These are phyloP conservation scores for Sclerurus mexicanus DNA, from an alignment of 2,113 vertebrate species.

Conservation along the genomic window DNA sequence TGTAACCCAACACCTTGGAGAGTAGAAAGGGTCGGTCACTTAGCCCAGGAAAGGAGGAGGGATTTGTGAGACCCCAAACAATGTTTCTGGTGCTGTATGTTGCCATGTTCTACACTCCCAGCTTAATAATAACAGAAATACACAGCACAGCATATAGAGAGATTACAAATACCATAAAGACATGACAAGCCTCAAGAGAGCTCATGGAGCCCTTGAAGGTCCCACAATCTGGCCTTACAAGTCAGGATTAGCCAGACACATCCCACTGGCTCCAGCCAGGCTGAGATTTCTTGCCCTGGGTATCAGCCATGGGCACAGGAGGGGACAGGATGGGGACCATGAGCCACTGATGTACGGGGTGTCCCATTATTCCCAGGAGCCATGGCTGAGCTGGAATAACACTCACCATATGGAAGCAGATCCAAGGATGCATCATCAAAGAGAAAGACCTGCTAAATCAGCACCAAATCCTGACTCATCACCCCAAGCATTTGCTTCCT, in stretches of 20 bases:
- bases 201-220: not conserved
- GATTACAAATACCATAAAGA: not conserved
- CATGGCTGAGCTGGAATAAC: not conserved
- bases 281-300: not conserved
- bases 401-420: not conserved
- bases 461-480: not conserved
- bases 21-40: not conserved
- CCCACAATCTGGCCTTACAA: not conserved
- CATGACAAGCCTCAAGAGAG: not conserved
- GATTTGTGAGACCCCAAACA: not conserved
- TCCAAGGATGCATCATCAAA: not conserved
- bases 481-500: not conserved
- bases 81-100: not conserved
- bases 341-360: rapidly evolving
- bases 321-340: rapidly evolving
- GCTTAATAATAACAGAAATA: not conserved
- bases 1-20: rapidly evolving
- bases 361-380: not conserved
- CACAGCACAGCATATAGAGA: not conserved
- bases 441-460: not conserved
- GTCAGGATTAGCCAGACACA: not conserved
- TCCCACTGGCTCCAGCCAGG: not conserved
- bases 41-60: not conserved
- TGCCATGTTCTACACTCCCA: not conserved
- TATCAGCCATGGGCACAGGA: not conserved